phyloP scores from a whole-genome alignment of 2,113 vertebrate genomes.

The Cottus gobio region DNA sequence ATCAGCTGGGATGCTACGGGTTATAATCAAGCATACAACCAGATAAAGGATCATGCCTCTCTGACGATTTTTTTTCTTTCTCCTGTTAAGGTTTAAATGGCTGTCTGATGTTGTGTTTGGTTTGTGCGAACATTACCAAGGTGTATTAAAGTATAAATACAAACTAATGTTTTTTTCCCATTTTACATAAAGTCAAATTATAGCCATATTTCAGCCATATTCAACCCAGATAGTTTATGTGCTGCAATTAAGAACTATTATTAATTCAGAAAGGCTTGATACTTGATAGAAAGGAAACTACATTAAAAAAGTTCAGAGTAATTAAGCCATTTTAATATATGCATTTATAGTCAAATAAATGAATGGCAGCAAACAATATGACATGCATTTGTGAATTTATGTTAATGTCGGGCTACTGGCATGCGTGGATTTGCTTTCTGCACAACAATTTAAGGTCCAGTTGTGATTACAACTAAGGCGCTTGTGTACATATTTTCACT shows the following conservation, averaged over 20 bases:
- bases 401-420: neutral
- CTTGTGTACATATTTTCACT: neutral
- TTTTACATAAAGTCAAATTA: neutral
- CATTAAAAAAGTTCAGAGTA: neutral
- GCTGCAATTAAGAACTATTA: neutral
- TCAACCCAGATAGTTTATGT: neutral
- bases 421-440: neutral
- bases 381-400: neutral
- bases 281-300: neutral
- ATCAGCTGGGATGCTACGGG: neutral
- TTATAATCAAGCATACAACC: neutral
- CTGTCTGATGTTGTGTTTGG: neutral
- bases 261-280: neutral
- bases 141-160: neutral
- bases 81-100: neutral
- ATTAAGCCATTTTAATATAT: neutral
- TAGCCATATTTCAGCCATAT: neutral
- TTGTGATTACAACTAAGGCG: neutral
- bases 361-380: neutral
- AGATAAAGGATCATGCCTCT: constrained; percentile 33
- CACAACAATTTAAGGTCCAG: neutral
- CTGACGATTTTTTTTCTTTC: constrained; percentile 11
- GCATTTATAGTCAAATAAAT: neutral
- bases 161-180: neutral
- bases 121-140: too few relatives aligned